A percentile compares a stretch with the other conserved stretches of the same genome.
phyloP scores from a whole-genome alignment of 2,888 invertebrate genomes.

The Coleophora deauratella region DNA sequence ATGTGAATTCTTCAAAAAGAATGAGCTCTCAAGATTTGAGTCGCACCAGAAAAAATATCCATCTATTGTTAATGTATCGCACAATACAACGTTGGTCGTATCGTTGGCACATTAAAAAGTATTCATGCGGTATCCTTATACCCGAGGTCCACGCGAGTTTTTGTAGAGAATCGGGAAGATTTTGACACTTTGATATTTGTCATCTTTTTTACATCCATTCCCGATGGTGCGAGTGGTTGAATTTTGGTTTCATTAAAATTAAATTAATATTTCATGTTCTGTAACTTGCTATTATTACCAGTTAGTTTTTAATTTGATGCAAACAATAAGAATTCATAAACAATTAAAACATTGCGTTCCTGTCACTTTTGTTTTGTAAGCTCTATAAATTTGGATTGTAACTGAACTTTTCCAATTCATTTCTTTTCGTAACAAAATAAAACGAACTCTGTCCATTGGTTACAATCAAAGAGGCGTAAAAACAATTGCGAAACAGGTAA shows the following conservation, averaged over 20 bases:
- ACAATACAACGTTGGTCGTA: slow-evolving; percentile 67
- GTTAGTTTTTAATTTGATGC: no score
- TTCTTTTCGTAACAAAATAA: slow-evolving; percentile 23
- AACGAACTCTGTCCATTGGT: slow-evolving; percentile 34
- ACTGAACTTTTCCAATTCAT: background rate
- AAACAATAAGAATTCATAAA: no score
- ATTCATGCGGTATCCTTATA: slow-evolving; percentile 69
- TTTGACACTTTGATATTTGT: slow-evolving; percentile 63
- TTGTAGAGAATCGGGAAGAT: slow-evolving; percentile 52
- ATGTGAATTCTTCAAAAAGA: slow-evolving; percentile 62
- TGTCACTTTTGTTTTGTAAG: no score
- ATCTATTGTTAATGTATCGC: slow-evolving; percentile 46
- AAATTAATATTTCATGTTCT: slow-evolving; percentile 17
- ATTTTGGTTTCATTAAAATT: slow-evolving; percentile 26
- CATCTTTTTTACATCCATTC: slow-evolving; percentile 34
- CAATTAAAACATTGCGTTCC: no score
- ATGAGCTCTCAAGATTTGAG: slow-evolving; percentile 59
- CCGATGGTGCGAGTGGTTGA: slow-evolving; percentile 24
- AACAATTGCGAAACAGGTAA: slow-evolving; percentile 65
- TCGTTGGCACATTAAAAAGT: slow-evolving; percentile 73
- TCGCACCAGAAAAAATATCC: slow-evolving; percentile 54
- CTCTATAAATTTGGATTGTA: no score
- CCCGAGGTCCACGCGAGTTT: slow-evolving; percentile 38
- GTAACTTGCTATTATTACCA: background rate
- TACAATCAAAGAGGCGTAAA: slow-evolving; percentile 54